These are phyloP conservation scores for Podiceps cristatus DNA, from an alignment of 2,113 vertebrate species.

Conservation along the genomic window DNA sequence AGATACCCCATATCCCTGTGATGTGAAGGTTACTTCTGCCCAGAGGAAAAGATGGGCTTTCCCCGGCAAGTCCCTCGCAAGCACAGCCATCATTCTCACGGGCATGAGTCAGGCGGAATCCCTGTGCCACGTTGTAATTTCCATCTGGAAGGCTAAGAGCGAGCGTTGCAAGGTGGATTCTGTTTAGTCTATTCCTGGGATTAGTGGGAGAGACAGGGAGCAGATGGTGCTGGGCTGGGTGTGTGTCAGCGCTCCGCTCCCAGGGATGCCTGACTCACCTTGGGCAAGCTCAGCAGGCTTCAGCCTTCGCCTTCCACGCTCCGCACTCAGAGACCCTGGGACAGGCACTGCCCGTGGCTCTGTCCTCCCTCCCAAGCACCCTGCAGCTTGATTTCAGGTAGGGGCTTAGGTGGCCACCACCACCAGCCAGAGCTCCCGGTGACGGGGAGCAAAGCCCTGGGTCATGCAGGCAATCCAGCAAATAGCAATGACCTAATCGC, in stretches of 20 bases:
- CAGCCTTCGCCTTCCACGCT: background rate
- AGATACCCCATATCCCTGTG: too few relatives aligned
- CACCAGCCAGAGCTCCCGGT: rapidly evolving
- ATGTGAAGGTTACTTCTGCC: background rate
- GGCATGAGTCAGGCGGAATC: background rate
- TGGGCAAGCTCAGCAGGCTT: background rate
- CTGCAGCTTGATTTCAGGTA: background rate
- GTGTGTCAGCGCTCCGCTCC: background rate
- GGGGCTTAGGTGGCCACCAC: background rate
- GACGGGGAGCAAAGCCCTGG: background rate
- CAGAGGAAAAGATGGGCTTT: rapidly evolving
- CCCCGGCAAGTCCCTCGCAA: background rate
- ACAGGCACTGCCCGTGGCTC: background rate
- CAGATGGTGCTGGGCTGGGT: background rate
- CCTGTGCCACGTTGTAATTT: background rate
- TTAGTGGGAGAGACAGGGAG: background rate
- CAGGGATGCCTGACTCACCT: background rate
- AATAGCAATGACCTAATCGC: background rate
- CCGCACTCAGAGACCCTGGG: background rate
- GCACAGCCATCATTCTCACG: rapidly evolving
- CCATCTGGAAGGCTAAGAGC: background rate
- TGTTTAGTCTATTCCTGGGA: background rate
- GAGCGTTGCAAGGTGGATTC: background rate
- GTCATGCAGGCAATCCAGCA: background rate
- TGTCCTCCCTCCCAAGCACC: background rate